Evolutionary conservation across 2,113 vertebrate genomes (phyloP), one percentile per base, ranked within the genome.

Genomic region (Halichoerus grypus): DNA sequence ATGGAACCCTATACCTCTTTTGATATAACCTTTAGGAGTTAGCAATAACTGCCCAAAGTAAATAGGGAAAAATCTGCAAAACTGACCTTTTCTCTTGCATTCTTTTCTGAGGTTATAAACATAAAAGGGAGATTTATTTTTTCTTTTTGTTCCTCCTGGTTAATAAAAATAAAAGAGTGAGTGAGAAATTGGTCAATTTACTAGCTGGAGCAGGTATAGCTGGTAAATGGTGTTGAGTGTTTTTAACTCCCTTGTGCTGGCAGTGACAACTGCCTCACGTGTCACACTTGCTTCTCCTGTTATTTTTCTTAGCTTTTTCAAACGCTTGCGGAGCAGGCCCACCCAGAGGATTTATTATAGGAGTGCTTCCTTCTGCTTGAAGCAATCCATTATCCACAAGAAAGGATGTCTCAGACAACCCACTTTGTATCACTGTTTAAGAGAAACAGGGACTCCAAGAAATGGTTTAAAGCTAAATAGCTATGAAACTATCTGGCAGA

Each of bases 321-420:
- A 95, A 80, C 61, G 19, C 57, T 90, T 61, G 28, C 31, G 57
- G 88, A 88, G 16, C 14, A 63, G 82, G 72, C 57, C 86, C 89
- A 84, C 31, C 5, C 36, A 46, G 87, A 96, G 33, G 39, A 88
- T 55, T 91, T 96, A 95, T 72, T 94, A 36, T 33, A 95, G 51
- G 51, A 89, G 79, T 12, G 81, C 51, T 97, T 97, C 81, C 88
- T 94, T 96, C 92, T 94, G 55, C 92, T 93, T n/a, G 61, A 97
- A 87, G 81, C 65, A 92, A 74, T 97, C 95, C 96, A 91, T 95
- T 97, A 91, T 79, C 90, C 93, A 61, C 92, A 88, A 81, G 42
- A 95, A 98, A 87, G 28, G 49, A 28, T 69, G 11, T 36, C 90
- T 88, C 4, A 80, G 85, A 26, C 81, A 90, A 79, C 85, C 94